Evolutionary conservation across 2,797 vertebrate genomes (phyloP).

Genomic region (Pseudochromis fuscus): DNA sequence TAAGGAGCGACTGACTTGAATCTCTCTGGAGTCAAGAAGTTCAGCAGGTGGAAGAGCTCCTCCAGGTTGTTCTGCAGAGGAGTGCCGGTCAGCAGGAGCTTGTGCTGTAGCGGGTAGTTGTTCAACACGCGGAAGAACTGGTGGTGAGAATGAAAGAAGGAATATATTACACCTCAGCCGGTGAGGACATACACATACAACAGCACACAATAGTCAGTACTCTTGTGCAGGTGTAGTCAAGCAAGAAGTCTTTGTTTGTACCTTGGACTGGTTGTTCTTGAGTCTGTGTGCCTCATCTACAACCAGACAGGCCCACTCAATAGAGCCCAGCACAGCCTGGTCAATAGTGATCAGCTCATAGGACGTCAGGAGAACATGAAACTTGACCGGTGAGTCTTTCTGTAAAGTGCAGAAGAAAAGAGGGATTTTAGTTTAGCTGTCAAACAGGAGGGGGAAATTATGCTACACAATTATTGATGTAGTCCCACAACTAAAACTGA

Average conservation of each 20-base stretch:
- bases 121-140: constrained; percentile 98
- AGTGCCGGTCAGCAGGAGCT: constrained; percentile 96
- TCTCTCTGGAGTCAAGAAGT: constrained; percentile 95
- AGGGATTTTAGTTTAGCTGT: background rate
- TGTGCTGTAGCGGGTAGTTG: constrained; percentile 97
- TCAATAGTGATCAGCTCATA: constrained; percentile 98
- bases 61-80: constrained; percentile 98
- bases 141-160: no score
- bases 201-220: no score
- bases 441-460: background rate
- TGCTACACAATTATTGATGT: background rate
- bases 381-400: constrained; percentile 98
- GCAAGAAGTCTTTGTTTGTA: constrained; percentile 48
- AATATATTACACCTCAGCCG: no score
- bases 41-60: constrained; percentile 96
- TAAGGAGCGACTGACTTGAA: constrained; percentile 90
- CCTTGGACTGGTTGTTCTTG: constrained; percentile 99
- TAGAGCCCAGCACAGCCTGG: constrained; percentile 96
- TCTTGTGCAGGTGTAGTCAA: no score
- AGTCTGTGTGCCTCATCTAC: constrained; percentile 98
- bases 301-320: constrained; percentile 98
- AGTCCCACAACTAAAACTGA: background rate
- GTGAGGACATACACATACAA: no score
- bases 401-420: constrained; percentile 70
- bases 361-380: constrained; percentile 96